These are phyloP conservation scores for Sebastes hopkinsi DNA, from an alignment of 2,797 vertebrate species.

Conservation along the genomic window DNA sequence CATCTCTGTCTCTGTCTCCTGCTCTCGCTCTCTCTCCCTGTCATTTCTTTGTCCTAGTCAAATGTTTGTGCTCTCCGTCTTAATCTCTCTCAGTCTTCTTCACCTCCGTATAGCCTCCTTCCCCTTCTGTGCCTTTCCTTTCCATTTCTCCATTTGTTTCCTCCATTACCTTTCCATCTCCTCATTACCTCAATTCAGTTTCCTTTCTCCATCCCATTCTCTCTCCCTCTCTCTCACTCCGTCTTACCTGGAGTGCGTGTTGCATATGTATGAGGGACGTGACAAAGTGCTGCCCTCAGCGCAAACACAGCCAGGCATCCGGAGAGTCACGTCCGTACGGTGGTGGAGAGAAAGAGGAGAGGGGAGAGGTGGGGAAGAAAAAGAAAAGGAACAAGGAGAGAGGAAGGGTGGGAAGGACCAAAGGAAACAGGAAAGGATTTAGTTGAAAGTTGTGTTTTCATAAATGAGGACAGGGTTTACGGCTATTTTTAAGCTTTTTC, in stretches of 20 bases:
- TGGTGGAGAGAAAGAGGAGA: not conserved
- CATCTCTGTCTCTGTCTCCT: slow-evolving; percentile 27
- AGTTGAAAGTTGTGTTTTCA: not conserved
- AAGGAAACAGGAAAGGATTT: not conserved
- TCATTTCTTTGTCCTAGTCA: slow-evolving; percentile 55
- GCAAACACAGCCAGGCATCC: slow-evolving; percentile 53
- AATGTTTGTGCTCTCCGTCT: slow-evolving; percentile 56
- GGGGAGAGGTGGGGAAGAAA: not conserved
- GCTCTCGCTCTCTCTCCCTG: slow-evolving; percentile 5
- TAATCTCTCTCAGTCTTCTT: slow-evolving; percentile 26
- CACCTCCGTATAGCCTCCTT: slow-evolving; percentile 4
- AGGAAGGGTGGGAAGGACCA: not conserved
- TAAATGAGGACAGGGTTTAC: too few species aligned
- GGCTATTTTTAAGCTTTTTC: too few species aligned
- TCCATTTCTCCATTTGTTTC: slow-evolving; percentile 33
- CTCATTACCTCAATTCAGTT: slow-evolving; percentile 37
- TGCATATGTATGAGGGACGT: slow-evolving; percentile 74
- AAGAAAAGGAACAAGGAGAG: not conserved
- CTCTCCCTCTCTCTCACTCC: not conserved
- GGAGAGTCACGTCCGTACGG: not conserved
- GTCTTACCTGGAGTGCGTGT: slow-evolving; percentile 54
- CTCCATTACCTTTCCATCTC: slow-evolving; percentile 44
- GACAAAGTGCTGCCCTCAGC: slow-evolving; percentile 72
- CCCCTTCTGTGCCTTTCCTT: slow-evolving; percentile 5
- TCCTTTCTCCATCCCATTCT: not conserved